Conservation (phyloP, 2,113 vertebrate genomes). For the Campylomormyrus tamandua region DNA sequence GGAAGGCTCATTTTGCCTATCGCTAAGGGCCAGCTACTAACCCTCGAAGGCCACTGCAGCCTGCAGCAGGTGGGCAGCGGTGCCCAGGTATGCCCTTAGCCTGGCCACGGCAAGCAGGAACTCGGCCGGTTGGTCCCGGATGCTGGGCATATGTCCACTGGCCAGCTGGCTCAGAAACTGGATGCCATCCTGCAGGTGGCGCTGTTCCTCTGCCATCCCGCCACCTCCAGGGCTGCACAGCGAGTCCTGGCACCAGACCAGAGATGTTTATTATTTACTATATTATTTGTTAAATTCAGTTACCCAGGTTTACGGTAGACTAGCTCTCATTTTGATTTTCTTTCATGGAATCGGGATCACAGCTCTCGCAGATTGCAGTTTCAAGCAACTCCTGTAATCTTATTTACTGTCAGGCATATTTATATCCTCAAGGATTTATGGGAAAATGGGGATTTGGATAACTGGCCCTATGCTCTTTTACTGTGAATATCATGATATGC, state of each 20-base stretch:
- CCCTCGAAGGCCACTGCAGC: conserved; percentile 14
- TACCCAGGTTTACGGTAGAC: not conserved
- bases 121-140: conserved; percentile 45
- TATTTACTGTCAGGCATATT: not conserved
- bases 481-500: not conserved
- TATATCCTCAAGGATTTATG: not conserved
- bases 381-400: not conserved
- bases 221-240: conserved; percentile 34
- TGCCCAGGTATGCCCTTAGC: conserved; percentile 47
- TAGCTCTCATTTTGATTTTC: not conserved
- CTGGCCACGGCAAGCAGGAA: conserved; percentile 53
- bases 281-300: not conserved
- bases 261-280: not conserved
- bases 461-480: not conserved
- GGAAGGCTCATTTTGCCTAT: not conserved
- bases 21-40: conserved; percentile 19
- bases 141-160: conserved; percentile 39
- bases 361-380: not conserved
- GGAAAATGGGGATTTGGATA: not conserved
- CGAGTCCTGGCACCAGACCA: conserved; percentile 44
- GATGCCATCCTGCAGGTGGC: conserved; percentile 23
- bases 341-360: not conserved
- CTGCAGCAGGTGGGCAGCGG: conserved; percentile 44
- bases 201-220: conserved; percentile 9
- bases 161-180: conserved; percentile 50